Percentiles rank a stretch among this genome's conserved stretches.
These are phyloP conservation scores for Silurus meridionalis DNA, from an alignment of 2,113 vertebrate species.

Conservation along the genomic window DNA sequence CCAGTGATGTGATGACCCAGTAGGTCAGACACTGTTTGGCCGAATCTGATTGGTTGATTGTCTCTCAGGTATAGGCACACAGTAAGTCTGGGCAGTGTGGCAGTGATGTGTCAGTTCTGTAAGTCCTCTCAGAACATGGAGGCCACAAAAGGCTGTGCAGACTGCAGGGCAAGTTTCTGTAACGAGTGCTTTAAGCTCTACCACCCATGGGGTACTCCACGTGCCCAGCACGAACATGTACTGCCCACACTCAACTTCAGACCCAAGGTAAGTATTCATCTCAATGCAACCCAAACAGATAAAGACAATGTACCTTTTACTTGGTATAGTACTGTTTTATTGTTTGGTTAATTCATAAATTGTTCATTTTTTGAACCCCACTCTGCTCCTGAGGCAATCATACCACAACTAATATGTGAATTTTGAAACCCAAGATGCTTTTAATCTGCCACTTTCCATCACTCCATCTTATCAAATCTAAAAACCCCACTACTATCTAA, in stretches of 20 bases:
- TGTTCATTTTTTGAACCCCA: background rate
- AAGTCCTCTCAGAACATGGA: conserved; percentile 86
- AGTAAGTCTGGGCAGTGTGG: conserved; percentile 73
- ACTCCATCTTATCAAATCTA: background rate
- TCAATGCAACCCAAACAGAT: background rate
- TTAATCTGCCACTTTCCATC: background rate
- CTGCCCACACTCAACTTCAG: conserved; percentile 91
- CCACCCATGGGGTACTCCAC: conserved; percentile 96
- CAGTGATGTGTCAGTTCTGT: conserved; percentile 95
- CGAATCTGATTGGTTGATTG: background rate
- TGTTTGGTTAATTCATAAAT: background rate
- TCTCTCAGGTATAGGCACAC: conserved; percentile 73
- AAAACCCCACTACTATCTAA: too few relatives aligned
- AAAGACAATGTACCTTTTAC: background rate
- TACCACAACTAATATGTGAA: background rate
- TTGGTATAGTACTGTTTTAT: background rate
- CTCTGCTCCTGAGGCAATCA: background rate
- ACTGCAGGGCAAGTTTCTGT: conserved; percentile 93
- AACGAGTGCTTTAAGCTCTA: conserved; percentile 98
- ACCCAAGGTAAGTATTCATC: conserved; percentile 81
- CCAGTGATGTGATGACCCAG: background rate
- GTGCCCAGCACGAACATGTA: conserved; percentile 92
- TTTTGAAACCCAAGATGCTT: background rate
- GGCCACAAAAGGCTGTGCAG: conserved; percentile 93
- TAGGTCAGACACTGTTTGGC: background rate